phyloP scores from a whole-genome alignment of 2,888 invertebrate species.

The Thumatha senex region DNA sequence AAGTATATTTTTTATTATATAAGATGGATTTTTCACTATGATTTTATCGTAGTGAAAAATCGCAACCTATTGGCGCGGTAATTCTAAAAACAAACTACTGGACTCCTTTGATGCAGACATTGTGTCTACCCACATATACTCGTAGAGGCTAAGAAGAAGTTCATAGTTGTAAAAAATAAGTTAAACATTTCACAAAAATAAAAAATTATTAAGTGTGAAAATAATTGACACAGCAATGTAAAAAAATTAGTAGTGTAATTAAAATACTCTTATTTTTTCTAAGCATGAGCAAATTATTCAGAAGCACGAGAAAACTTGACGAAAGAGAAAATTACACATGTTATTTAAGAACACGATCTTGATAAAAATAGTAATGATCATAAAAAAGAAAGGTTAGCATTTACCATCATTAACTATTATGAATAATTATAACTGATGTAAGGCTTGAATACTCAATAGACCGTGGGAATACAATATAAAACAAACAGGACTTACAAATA shows the following conservation, averaged over 20 bases:
- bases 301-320: conserved; percentile 19
- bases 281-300: conserved; percentile 19
- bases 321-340: conserved; percentile 24
- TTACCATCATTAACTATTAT: conserved; percentile 51
- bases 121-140: no score
- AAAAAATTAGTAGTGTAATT: conserved; percentile 4
- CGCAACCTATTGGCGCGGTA: no score
- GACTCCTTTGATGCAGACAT: no score
- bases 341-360: conserved; percentile 42
- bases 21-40: no score
- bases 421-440: conserved; percentile 63
- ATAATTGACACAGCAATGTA: background rate
- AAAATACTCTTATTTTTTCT: conserved; percentile 5
- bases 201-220: no score
- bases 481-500: conserved; percentile 41
- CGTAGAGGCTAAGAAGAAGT: no score
- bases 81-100: background rate
- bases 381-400: conserved; percentile 51
- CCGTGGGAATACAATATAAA: conserved; percentile 65
- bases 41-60: no score
- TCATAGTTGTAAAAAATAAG: no score
- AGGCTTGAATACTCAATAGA: conserved; percentile 62
- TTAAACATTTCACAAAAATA: no score
- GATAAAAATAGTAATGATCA: conserved; percentile 42
- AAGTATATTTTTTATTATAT: no score